Evolutionary conservation across 2,797 vertebrate species (phyloP).

Genomic region (Acrossocheilus wenchowensis): DNA sequence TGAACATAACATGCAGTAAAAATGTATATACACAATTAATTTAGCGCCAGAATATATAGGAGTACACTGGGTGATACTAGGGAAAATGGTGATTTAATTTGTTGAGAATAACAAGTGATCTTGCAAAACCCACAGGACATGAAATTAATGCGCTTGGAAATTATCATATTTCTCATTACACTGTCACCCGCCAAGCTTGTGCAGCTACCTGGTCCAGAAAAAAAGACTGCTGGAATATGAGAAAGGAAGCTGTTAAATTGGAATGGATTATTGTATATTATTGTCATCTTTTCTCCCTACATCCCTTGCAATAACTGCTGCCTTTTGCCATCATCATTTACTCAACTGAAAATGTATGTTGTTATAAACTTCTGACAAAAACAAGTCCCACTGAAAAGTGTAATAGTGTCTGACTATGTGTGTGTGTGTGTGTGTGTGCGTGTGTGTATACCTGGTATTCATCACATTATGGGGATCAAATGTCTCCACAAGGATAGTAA

Average conservation of each 20-base stretch:
- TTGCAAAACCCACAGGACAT: conserved; percentile 68
- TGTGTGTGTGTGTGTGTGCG: not conserved
- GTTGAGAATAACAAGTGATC: conserved; percentile 68
- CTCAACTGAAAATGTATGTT: conserved; percentile 46
- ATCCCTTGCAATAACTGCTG: conserved; percentile 56
- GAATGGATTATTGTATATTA: conserved; percentile 64
- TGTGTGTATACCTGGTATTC: too few relatives aligned
- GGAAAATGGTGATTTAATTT: conserved; percentile 67
- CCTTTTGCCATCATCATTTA: conserved; percentile 52
- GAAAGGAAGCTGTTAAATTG: conserved; percentile 60
- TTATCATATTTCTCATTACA: conserved; percentile 73
- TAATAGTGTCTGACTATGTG: not conserved
- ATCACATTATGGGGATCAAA: too few relatives aligned
- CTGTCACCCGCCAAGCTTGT: conserved; percentile 59
- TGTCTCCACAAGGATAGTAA: too few relatives aligned
- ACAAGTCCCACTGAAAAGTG: conserved; percentile 9
- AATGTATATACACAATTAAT: conserved; percentile 51
- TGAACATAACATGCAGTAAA: conserved; percentile 36
- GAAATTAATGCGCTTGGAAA: conserved; percentile 68
- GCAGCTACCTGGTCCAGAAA: conserved; percentile 58
- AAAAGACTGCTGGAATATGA: conserved; percentile 39
- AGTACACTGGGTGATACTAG: conserved; percentile 54
- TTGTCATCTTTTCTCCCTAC: conserved; percentile 57
- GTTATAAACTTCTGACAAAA: conserved; percentile 48
- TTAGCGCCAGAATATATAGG: conserved; percentile 34